phyloP scores from a whole-genome alignment of 2,113 vertebrate species.

The Panurus biarmicus region DNA sequence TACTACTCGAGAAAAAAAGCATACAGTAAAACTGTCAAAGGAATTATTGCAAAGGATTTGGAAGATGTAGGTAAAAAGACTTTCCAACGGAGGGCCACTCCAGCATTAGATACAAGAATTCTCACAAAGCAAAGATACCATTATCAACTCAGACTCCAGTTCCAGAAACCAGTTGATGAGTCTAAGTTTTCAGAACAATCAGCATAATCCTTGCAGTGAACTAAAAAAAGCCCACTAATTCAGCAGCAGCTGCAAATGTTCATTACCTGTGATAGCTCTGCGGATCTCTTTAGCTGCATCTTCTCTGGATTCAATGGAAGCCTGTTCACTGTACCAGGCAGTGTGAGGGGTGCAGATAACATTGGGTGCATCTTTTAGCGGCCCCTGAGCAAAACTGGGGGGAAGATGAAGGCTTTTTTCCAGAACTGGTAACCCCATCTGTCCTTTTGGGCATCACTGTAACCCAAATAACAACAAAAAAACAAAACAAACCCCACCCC shows the following conservation, averaged over 20 bases:
- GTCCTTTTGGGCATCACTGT: not conserved
- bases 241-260: not conserved
- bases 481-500: not conserved
- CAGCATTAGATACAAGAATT: not conserved
- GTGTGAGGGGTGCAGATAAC: constrained; percentile 88
- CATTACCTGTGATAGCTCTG: constrained; percentile 84
- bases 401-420: not conserved
- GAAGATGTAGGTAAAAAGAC: not conserved
- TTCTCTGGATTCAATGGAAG: constrained; percentile 85
- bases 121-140: not conserved
- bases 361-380: constrained; percentile 86
- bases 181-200: not conserved
- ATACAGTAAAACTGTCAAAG: not conserved
- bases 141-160: not conserved
- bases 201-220: not conserved
- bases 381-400: constrained; percentile 82
- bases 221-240: not conserved
- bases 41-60: not conserved
- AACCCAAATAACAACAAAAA: not conserved
- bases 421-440: not conserved
- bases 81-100: not conserved
- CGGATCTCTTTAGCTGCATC: constrained; percentile 88
- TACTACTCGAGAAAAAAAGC: not conserved
- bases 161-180: not conserved
- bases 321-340: constrained; percentile 90